Base-by-base conservation (phyloP, 2,888 invertebrate genomes). In the Caenorhabditis sp. region DNA sequence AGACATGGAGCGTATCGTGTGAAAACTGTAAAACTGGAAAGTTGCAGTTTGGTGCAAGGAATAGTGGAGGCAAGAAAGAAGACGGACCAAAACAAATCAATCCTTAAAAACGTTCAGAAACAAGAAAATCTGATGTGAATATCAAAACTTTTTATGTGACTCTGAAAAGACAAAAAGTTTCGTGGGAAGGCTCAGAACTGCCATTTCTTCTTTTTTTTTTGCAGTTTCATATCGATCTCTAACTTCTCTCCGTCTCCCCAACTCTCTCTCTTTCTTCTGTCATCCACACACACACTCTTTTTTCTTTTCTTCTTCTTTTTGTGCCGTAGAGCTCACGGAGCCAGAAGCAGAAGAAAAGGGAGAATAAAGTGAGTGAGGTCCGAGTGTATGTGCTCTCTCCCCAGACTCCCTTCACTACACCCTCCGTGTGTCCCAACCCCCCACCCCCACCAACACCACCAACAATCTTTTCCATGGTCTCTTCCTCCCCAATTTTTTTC, bases 371-470 rank as follows among this genome's bases (percentile, higher is more conserved):
- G 64, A 47, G 75, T 56, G 49, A 54, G 63, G 61, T 74, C 63
- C 75, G 75, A 73, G 61, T 73, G 72, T 59, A 59, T 72, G 72
- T 73, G 73, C 63, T 51, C 54, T 63, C 73, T 19, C 63, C 44
- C 72, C 59, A 72, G 72, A 72, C 72, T 79, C 63, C 47, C 38
- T 51, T 56, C 64, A 63, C 63, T 63, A 26, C 70, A 44, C 64
- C 35, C 51, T 51, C 26, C 38, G 22, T 38, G 31, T 44, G 6
- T 63, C 54, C 51, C 63, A 63, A 49, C 63, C 61, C n/a, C n/a
- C 24, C 77, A 47, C 61, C 63, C 51, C 31, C 47, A 47, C n/a
- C n/a, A 49, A 38, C 35, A 35, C 49, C 68, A 58, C 26, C 69
- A 49, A 58, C 51, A 31, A 59, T 47, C 41, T 72, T 54, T 49